Conservation (phyloP, 2,797 vertebrate species). For the Gymnopithys bicolor region DNA sequence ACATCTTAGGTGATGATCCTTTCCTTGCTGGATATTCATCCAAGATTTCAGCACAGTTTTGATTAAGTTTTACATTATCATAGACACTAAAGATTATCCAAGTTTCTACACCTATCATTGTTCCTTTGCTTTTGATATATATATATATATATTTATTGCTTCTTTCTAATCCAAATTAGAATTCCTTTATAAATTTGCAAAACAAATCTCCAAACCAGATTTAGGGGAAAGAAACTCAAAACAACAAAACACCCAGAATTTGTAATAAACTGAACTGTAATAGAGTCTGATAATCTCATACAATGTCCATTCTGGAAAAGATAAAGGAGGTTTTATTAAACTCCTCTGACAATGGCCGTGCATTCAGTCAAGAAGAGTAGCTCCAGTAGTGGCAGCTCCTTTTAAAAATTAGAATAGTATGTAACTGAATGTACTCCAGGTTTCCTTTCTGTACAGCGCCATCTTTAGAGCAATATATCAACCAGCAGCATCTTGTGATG, state of each 20-base stretch:
- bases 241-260: neutral
- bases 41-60: neutral
- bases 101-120: accelerated
- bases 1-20: neutral
- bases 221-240: neutral
- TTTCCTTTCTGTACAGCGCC: neutral
- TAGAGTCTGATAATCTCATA: neutral
- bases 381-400: neutral
- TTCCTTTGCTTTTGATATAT: neutral
- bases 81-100: neutral
- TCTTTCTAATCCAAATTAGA: neutral
- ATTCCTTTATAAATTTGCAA: neutral
- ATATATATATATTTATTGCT: neutral
- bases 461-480: slow-evolving; percentile 64
- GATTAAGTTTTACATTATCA: neutral
- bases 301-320: neutral
- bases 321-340: neutral
- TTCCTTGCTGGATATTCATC: neutral
- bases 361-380: neutral
- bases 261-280: neutral
- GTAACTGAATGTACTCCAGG: neutral
- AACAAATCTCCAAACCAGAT: neutral
- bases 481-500: slow-evolving; percentile 53
- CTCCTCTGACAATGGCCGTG: neutral
- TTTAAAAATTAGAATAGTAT: neutral